Evolutionary conservation across 2,113 vertebrate genomes (phyloP).

Genomic region (Eurypyga helias): DNA sequence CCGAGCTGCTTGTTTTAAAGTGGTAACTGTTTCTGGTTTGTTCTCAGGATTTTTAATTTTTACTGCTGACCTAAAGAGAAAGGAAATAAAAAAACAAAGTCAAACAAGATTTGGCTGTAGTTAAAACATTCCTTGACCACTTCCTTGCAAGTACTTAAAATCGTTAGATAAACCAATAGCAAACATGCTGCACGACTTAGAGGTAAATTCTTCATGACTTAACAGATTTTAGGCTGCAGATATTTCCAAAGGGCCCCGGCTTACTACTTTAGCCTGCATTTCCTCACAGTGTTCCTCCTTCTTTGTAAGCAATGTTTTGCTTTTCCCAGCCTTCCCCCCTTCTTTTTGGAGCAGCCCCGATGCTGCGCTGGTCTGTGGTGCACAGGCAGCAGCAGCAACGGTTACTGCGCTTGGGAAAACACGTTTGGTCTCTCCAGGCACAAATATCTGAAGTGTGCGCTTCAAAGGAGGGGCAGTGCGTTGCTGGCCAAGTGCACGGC

Average conservation of each 20-base stretch:
- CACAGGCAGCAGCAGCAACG: background rate
- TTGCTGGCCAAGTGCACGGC: background rate
- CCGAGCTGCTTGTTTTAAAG: background rate
- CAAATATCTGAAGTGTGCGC: background rate
- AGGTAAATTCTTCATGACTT: background rate
- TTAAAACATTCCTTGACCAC: background rate
- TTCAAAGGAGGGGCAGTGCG: background rate
- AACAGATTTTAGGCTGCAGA: background rate
- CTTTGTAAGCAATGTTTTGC: background rate
- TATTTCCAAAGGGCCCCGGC: background rate
- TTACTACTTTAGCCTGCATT: background rate
- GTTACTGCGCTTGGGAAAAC: background rate
- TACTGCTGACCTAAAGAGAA: background rate
- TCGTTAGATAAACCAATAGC: background rate
- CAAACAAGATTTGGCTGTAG: background rate
- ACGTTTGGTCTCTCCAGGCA: rapidly evolving
- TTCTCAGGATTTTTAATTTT: background rate
- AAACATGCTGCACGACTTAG: background rate
- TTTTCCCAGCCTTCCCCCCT: background rate
- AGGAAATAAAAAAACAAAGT: background rate
- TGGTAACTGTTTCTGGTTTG: background rate
- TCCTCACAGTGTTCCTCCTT: background rate
- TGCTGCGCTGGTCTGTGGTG: background rate
- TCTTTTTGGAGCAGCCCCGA: background rate
- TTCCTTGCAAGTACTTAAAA: background rate